Evolutionary conservation across 2,888 invertebrate species (phyloP).

Genomic region (Conchocele bisecta): DNA sequence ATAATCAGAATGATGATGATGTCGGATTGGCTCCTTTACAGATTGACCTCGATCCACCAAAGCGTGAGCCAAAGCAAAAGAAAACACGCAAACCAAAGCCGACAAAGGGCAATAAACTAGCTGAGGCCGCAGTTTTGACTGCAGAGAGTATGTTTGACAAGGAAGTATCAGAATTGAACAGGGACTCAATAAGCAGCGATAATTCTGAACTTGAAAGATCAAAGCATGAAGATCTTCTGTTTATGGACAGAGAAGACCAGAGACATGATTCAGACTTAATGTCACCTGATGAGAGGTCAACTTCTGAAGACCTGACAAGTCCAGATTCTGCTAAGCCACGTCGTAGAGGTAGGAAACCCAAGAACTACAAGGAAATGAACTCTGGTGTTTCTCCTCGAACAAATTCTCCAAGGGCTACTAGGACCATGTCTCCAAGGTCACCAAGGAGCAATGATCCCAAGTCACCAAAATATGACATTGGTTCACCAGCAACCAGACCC

Average conservation of each 20-base stretch:
- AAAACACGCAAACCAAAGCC: slow-evolving; percentile 49
- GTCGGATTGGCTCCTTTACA: slow-evolving; percentile 57
- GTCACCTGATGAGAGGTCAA: slow-evolving; percentile 58
- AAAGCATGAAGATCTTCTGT: slow-evolving; percentile 55
- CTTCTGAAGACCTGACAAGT: slow-evolving; percentile 51
- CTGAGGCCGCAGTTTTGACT: slow-evolving; percentile 44
- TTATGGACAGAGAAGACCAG: slow-evolving; percentile 58
- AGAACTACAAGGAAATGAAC: slow-evolving; percentile 71
- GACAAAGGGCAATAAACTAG: slow-evolving; percentile 41
- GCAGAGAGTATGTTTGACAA: slow-evolving; percentile 52
- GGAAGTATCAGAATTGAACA: slow-evolving; percentile 43
- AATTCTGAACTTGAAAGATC: slow-evolving; percentile 40
- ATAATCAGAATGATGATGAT: slow-evolving; percentile 52
- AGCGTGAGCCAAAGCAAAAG: slow-evolving; percentile 48
- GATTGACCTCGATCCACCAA: slow-evolving; percentile 59
- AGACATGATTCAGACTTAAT: slow-evolving; percentile 59
- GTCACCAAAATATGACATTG: slow-evolving; percentile 44
- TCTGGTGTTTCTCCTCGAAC: slow-evolving; percentile 63
- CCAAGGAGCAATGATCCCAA: slow-evolving; percentile 56
- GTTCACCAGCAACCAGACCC: neutral
- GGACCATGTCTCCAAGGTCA: slow-evolving; percentile 63
- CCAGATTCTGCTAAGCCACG: slow-evolving; percentile 47
- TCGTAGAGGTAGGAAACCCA: slow-evolving; percentile 65
- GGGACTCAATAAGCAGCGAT: slow-evolving; percentile 56
- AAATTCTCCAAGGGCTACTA: slow-evolving; percentile 64